Evolutionary conservation across 2,797 vertebrate genomes (phyloP).

Genomic region (Phrynocephalus vlangalii): DNA sequence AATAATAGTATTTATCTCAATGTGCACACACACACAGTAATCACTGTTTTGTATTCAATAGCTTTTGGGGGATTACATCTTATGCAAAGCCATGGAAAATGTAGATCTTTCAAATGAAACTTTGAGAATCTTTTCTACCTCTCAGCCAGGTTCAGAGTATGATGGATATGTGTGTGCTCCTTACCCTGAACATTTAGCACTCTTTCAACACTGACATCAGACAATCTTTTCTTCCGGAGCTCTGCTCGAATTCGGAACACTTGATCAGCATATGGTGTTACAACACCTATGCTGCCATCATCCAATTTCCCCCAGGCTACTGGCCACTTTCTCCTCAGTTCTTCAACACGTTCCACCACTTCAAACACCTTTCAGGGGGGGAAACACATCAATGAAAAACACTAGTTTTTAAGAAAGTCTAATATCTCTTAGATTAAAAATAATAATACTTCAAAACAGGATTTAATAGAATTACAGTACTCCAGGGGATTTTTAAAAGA

Average conservation of each 20-base stretch:
- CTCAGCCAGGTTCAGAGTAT: background rate
- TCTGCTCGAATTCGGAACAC: slow-evolving; percentile 97
- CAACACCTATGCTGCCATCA: slow-evolving; percentile 96
- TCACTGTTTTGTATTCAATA: background rate
- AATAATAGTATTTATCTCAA: background rate
- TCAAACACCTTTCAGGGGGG: slow-evolving; percentile 91
- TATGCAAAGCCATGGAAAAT: background rate
- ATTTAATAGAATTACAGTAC: background rate
- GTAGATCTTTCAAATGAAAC: background rate
- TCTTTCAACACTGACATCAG: slow-evolving; percentile 96
- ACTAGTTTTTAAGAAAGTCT: background rate
- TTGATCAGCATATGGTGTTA: slow-evolving; percentile 97
- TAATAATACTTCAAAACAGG: background rate
- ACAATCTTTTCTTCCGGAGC: slow-evolving; percentile 95
- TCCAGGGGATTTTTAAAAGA: background rate
- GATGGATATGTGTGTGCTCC: slow-evolving; percentile 41
- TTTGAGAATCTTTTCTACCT: background rate
- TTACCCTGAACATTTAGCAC: slow-evolving; percentile 99
- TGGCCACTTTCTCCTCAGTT: slow-evolving; percentile 97
- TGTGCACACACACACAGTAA: background rate
- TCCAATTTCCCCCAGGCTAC: slow-evolving; percentile 98
- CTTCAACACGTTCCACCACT: slow-evolving; percentile 97
- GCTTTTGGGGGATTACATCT: background rate
- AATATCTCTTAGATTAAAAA: slow-evolving; percentile 16
- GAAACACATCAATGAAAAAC: background rate